A percentile compares a stretch with the other conserved stretches of the same genome.
Conservation (phyloP, 2,797 vertebrate species). For the Coranthus polyacanthus region DNA sequence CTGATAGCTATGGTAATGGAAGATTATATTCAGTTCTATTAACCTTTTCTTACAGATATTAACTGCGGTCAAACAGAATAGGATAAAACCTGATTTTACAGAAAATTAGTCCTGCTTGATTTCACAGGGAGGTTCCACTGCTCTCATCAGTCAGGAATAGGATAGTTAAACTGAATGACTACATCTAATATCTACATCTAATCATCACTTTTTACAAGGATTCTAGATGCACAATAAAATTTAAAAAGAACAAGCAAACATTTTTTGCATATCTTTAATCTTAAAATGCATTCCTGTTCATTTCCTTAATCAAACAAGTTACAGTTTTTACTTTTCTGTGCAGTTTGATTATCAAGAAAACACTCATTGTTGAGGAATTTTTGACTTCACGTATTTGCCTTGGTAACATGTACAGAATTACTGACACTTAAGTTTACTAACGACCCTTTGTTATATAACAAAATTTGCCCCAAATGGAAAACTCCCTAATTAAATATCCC, state of each 20-base stretch:
- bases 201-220: no score
- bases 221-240: no score
- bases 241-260: no score
- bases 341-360: no score
- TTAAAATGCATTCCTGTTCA: no score
- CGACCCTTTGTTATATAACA: not conserved
- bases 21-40: constrained; percentile 15
- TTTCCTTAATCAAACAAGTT: no score
- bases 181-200: no score
- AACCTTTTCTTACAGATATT: not conserved
- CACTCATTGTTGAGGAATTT: not conserved
- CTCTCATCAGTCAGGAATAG: not conserved
- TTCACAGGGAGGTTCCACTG: constrained; percentile 3
- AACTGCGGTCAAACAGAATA: constrained; percentile 7
- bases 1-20: constrained; percentile 13
- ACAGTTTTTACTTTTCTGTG: no score
- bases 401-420: constrained; percentile 2
- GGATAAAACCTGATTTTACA: not conserved
- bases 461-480: not conserved
- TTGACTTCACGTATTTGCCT: not conserved
- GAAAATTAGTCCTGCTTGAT: not conserved
- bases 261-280: no score
- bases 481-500: no score
- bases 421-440: not conserved
- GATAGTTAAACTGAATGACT: not conserved